A percentile compares a stretch with the other conserved stretches of the same genome.
Conservation (phyloP, 2,113 vertebrate species). For the Phoenicopterus ruber region DNA sequence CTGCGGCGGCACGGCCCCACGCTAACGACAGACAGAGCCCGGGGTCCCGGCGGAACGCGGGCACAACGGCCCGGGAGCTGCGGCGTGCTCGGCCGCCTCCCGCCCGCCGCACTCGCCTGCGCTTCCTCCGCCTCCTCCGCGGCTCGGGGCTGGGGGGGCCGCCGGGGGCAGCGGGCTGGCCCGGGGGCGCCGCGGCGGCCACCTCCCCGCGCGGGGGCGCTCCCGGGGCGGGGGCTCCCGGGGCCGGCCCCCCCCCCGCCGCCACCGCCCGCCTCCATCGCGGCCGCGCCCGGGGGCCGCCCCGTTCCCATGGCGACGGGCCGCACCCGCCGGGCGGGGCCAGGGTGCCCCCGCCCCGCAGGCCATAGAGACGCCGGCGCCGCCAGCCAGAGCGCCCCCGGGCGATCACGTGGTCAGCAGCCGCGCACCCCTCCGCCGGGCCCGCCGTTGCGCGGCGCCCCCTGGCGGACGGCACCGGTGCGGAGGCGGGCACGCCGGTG, state of each 20-base stretch:
- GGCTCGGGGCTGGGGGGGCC: neutral
- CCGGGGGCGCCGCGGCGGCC: neutral
- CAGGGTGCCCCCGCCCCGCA: too few species aligned
- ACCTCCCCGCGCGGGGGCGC: neutral
- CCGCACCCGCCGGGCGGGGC: too few species aligned
- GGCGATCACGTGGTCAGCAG: neutral
- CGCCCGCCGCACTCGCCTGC: slow-evolving; percentile 39
- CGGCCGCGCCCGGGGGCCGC: neutral
- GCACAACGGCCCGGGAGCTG: neutral
- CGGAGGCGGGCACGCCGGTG: neutral
- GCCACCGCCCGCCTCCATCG: neutral
- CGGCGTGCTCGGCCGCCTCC: neutral
- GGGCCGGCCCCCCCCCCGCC: neutral
- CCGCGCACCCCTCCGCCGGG: too few species aligned
- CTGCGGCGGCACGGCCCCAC: too few species aligned
- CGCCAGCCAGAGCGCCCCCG: neutral
- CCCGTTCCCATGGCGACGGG: slow-evolving; percentile 40
- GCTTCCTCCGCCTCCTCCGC: slow-evolving; percentile 11
- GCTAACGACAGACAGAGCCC: neutral
- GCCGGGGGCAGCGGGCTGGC: neutral
- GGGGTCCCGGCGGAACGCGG: neutral
- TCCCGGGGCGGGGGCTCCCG: neutral
- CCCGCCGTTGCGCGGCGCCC: too few species aligned
- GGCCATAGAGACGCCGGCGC: neutral
- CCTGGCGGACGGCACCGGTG: neutral